Base-by-base conservation (phyloP, 2,888 invertebrate species). In the Nymphalis polychloros region DNA sequence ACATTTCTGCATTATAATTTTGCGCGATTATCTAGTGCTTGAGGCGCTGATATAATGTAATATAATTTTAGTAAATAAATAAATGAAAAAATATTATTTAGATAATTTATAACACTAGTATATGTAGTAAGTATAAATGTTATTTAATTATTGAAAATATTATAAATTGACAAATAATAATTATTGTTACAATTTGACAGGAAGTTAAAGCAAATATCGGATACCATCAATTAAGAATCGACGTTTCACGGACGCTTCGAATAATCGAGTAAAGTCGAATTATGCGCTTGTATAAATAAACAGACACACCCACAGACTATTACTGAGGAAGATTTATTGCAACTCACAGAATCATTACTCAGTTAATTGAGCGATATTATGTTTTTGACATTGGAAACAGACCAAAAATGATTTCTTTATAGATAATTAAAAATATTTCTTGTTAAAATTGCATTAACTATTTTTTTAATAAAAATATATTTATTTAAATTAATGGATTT, bases 331-430 rank as follows among this genome's bases (percentile, higher is more conserved):
- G 63, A 67, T 63, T 68, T 64, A 68, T 61, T 13, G 17, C 68
- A 19, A 53, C 60, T 59, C 31, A 27, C 55, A 61, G 55, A 47
- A 52, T 59, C 65, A 69, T 69, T 63, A 65, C 55, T 66, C 57
- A 57, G 50, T 64, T 68, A 62, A 66, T 72, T 65, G 63, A 69
- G 59, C 53, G 63, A 57, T 67, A 67, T 60, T 67, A 63, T 62
- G 67, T 60, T 49, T 67, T 67, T 53, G 63, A 63, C 31, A 69
- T 69, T 69, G 63, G 67, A 67, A 59, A 53, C 57, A 50, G 53
- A 67, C 67, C 70, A 71, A 71, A 35, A 65, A 35, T 59, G 61
- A 65, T 46, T 65, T 63, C 53, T 55, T 65, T 53, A 59, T 23
- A 57, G 35, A 31, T n/a, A 47, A 60, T 62, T 55, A 57, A 65